phyloP scores from a whole-genome alignment of 2,888 invertebrate genomes.

The Peribatodes rhomboidaria region DNA sequence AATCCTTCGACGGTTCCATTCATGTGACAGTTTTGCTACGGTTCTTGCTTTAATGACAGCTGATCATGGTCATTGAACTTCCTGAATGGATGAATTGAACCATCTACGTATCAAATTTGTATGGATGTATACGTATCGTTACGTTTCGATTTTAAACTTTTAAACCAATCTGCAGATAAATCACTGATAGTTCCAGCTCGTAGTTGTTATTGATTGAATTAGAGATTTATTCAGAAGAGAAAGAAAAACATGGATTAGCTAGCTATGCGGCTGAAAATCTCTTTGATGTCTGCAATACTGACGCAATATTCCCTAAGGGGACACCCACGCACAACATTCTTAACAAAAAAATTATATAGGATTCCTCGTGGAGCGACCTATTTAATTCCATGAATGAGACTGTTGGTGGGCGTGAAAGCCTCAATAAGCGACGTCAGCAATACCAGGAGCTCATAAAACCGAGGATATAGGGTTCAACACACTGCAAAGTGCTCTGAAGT shows the following conservation, averaged over 20 bases:
- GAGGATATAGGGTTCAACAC: constrained; percentile 48
- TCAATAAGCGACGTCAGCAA: constrained; percentile 52
- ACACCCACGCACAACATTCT: constrained; percentile 31
- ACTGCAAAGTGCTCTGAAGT: constrained; percentile 43
- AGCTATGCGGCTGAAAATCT: constrained; percentile 13
- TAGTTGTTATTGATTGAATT: not conserved
- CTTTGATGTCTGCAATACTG: constrained; percentile 29
- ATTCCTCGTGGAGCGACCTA: constrained; percentile 22
- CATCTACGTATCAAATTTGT: not conserved
- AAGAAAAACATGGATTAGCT: constrained; percentile 4
- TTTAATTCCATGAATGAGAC: constrained; percentile 51
- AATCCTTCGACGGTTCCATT: constrained; percentile 45
- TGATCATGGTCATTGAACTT: constrained; percentile 31
- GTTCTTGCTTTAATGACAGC: constrained; percentile 20
- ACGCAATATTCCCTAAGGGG: constrained; percentile 31
- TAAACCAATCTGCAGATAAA: not conserved
- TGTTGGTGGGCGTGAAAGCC: constrained; percentile 50
- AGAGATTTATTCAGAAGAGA: constrained; percentile 2
- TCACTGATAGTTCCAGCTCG: not conserved
- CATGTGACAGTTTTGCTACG: constrained; percentile 39
- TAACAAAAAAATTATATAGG: constrained; percentile 13
- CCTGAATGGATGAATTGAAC: constrained; percentile 1
- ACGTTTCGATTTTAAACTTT: not conserved
- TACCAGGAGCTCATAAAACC: constrained; percentile 47
- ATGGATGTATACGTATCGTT: not conserved